These are phyloP conservation scores for Drosophila bifasciata DNA, from an alignment of 1,140 invertebrate species.

Conservation along the genomic window DNA sequence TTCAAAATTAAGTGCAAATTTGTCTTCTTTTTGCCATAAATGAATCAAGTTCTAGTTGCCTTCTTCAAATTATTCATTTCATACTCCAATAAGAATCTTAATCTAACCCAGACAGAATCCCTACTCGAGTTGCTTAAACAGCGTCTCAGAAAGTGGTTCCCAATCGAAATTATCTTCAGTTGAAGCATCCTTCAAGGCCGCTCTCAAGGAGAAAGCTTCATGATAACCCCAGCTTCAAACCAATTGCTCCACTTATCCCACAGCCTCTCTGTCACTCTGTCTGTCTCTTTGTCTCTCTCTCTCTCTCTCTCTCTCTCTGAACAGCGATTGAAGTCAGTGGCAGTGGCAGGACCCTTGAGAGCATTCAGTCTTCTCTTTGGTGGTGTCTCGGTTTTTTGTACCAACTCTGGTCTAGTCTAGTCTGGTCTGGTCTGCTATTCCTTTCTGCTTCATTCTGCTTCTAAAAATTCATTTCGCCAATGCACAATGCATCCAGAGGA, in stretches of 20 bases:
- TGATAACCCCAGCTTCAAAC: slow-evolving; percentile 1
- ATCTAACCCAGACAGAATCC: neutral
- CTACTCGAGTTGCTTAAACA: neutral
- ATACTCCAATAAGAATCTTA: too few species aligned
- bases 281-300: neutral
- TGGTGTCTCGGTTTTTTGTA: neutral
- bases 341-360: slow-evolving; percentile 9
- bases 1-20: too few species aligned
- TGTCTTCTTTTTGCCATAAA: too few species aligned
- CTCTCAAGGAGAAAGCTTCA: neutral
- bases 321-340: slow-evolving; percentile 11
- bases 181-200: slow-evolving; percentile 1
- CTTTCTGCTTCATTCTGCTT: slow-evolving; percentile 13
- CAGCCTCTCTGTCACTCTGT: too few species aligned
- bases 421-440: slow-evolving; percentile 13
- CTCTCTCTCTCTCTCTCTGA: neutral
- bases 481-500: slow-evolving; percentile 40
- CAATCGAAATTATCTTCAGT: slow-evolving; percentile 5
- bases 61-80: too few species aligned
- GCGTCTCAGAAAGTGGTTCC: slow-evolving; percentile 1
- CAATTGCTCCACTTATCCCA: neutral
- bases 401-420: slow-evolving; percentile 4
- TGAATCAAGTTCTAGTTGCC: too few species aligned
- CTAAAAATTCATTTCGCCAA: slow-evolving; percentile 58
- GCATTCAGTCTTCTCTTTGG: slow-evolving; percentile 10